Conservation (phyloP, 2,113 vertebrate species). For the Panthera tigris region DNA sequence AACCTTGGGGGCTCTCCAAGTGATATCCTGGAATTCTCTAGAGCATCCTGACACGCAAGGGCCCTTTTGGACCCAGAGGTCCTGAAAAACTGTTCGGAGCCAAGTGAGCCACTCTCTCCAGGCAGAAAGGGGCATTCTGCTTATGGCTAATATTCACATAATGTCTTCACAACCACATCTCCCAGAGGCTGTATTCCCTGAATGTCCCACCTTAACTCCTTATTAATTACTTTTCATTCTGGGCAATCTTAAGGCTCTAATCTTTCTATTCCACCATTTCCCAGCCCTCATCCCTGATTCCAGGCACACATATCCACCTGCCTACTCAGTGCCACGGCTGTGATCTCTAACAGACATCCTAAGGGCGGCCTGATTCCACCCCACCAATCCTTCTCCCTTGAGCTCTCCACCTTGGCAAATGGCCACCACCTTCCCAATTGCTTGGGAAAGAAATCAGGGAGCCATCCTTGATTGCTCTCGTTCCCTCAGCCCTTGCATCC, state of each 20-base stretch:
- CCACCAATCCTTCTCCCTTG: not conserved
- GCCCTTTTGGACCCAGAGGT: not conserved
- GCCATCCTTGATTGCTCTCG: not conserved
- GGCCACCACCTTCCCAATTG: not conserved
- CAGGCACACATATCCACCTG: not conserved
- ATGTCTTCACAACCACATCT: not conserved
- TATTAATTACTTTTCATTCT: not conserved
- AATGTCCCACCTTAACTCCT: not conserved
- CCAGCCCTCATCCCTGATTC: not conserved
- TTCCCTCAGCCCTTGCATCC: not conserved
- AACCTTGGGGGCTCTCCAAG: not conserved
- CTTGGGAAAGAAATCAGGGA: not conserved
- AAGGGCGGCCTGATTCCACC: not conserved
- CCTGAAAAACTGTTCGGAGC: accelerated
- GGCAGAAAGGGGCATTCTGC: not conserved
- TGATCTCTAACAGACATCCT: no score
- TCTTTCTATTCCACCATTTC: not conserved
- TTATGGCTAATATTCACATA: not conserved
- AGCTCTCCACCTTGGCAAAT: not conserved
- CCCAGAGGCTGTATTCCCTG: not conserved
- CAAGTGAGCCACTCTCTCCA: not conserved
- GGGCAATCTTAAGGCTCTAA: not conserved
- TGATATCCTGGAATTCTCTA: not conserved
- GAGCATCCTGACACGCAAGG: not conserved
- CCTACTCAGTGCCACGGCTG: accelerated